These are phyloP conservation scores for Lepidiolamprologus cunningtoni DNA, from an alignment of 2,113 vertebrate genomes.

Conservation along the genomic window DNA sequence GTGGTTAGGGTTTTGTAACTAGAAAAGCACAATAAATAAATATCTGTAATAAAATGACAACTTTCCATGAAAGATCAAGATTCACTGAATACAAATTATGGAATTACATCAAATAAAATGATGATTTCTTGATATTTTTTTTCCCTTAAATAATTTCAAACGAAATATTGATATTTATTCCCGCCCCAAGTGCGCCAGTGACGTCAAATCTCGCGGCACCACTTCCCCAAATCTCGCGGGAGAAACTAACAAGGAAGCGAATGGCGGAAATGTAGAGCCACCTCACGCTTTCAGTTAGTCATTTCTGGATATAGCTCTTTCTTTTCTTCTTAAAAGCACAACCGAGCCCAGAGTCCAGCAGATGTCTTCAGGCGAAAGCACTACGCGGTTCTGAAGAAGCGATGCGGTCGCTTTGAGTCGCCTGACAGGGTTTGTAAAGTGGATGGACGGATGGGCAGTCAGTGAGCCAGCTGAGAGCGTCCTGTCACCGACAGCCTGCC, in stretches of 20 bases:
- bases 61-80: neutral
- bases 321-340: neutral
- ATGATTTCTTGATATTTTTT: neutral
- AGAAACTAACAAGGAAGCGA: slow-evolving; percentile 43
- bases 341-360: neutral
- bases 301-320: neutral
- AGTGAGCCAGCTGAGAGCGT: slow-evolving; percentile 7
- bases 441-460: slow-evolving; percentile 1
- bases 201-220: slow-evolving; percentile 21
- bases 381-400: neutral
- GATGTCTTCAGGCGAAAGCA: neutral
- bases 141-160: neutral
- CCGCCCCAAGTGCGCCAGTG: neutral
- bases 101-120: neutral
- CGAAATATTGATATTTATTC: neutral
- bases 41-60: neutral
- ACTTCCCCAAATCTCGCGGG: neutral
- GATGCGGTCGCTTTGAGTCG: neutral
- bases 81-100: neutral
- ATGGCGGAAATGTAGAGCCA: slow-evolving; percentile 40
- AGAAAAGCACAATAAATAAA: neutral
- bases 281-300: slow-evolving; percentile 8
- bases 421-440: neutral
- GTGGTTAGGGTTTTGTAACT: neutral
- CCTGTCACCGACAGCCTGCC: slow-evolving; percentile 15